Percentiles rank a stretch among this genome's conserved stretches.
These are phyloP conservation scores for Andrena marginata DNA, from an alignment of 2,888 invertebrate species.

Conservation along the genomic window DNA sequence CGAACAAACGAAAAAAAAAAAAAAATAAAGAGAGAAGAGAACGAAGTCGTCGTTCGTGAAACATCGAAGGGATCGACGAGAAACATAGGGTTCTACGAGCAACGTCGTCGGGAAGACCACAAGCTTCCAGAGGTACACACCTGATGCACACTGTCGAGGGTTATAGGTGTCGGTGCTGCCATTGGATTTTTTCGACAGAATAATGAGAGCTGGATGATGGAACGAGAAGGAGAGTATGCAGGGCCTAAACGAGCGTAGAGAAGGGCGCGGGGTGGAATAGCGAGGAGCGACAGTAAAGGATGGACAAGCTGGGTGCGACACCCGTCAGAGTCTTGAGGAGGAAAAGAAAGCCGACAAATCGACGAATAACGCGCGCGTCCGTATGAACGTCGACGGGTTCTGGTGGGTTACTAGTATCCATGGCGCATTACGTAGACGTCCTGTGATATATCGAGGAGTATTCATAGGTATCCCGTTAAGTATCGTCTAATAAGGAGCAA, in stretches of 20 bases:
- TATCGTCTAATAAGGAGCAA: slow-evolving; percentile 50
- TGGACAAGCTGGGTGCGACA: slow-evolving; percentile 13
- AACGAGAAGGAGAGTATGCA: slow-evolving; percentile 34
- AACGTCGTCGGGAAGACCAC: slow-evolving; percentile 56
- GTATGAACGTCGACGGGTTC: slow-evolving; percentile 48
- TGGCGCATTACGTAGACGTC: slow-evolving; percentile 71
- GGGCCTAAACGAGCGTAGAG: slow-evolving; percentile 65
- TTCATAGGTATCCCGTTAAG: slow-evolving; percentile 71
- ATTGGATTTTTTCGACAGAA: slow-evolving; percentile 43
- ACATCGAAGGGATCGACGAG: slow-evolving; percentile 65
- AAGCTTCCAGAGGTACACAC: slow-evolving; percentile 58
- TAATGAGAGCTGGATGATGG: slow-evolving; percentile 42
- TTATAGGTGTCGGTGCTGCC: slow-evolving; percentile 57
- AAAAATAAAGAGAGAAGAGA: neutral
- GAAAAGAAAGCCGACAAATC: slow-evolving; percentile 37
- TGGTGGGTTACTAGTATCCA: slow-evolving; percentile 44
- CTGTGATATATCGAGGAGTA: slow-evolving; percentile 77
- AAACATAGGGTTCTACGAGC: slow-evolving; percentile 56
- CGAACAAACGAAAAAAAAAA: slow-evolving; percentile 21
- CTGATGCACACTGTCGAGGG: slow-evolving; percentile 43
- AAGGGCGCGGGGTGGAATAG: slow-evolving; percentile 32
- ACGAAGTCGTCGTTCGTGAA: slow-evolving; percentile 52
- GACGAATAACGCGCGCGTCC: slow-evolving; percentile 60
- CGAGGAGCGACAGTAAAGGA: slow-evolving; percentile 22
- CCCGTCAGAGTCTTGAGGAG: slow-evolving; percentile 1